phyloP scores from a whole-genome alignment of 1,140 invertebrate species.

The Branchinecta lynchi region DNA sequence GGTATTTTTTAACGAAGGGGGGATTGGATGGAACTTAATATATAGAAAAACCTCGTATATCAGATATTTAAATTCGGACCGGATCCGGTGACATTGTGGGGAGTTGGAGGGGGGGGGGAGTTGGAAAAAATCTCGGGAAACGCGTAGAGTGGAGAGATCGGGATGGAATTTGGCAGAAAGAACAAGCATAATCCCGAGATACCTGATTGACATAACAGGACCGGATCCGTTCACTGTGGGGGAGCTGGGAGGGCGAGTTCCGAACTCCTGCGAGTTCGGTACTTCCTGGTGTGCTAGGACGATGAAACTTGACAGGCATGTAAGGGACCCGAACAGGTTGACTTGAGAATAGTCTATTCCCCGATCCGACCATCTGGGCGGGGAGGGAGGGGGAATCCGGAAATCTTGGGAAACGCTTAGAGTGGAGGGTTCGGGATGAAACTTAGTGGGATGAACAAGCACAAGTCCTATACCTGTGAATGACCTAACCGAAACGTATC shows the following conservation, averaged over 20 bases:
- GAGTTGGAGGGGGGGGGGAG: neutral
- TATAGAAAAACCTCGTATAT: neutral
- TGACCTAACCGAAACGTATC: too few relatives aligned
- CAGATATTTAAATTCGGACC: neutral
- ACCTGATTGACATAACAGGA: neutral
- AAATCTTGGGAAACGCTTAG: too few relatives aligned
- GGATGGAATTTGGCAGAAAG: constrained; percentile 4
- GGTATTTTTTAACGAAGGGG: neutral
- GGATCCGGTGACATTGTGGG: constrained; percentile 1
- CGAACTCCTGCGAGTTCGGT: too few relatives aligned
- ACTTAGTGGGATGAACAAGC: too few relatives aligned
- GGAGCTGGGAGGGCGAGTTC: neutral
- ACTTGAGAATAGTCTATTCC: too few relatives aligned
- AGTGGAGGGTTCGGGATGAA: too few relatives aligned
- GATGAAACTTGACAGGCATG: too few relatives aligned
- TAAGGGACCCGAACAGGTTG: too few relatives aligned
- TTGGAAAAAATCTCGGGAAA: neutral
- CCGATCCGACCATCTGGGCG: too few relatives aligned
- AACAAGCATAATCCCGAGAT: neutral
- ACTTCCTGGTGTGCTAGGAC: too few relatives aligned
- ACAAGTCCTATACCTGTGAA: too few relatives aligned
- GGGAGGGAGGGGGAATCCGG: too few relatives aligned
- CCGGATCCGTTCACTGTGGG: neutral
- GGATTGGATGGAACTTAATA: constrained; percentile 6
- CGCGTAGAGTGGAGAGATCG: constrained; percentile 4